Percentiles rank a stretch among this genome's conserved stretches.
These are phyloP conservation scores for Petrophora chlorosata DNA, from an alignment of 2,888 invertebrate species.

Conservation along the genomic window DNA sequence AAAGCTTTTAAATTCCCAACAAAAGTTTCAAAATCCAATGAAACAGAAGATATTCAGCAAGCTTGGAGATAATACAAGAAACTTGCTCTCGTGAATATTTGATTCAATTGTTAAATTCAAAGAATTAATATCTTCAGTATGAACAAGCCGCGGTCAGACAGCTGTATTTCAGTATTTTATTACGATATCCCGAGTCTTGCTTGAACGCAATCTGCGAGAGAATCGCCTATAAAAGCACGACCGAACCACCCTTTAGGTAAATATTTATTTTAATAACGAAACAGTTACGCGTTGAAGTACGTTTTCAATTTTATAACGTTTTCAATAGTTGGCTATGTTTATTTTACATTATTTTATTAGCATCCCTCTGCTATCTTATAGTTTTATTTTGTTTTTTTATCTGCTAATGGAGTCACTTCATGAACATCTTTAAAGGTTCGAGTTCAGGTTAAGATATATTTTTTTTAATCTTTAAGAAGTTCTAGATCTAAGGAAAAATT, in stretches of 20 bases:
- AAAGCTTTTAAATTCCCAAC: no score
- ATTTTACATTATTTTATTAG: slow-evolving; percentile 9
- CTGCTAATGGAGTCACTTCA: no score
- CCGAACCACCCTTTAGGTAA: slow-evolving; percentile 45
- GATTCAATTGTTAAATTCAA: slow-evolving; percentile 33
- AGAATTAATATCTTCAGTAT: slow-evolving; percentile 35
- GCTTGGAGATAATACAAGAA: no score
- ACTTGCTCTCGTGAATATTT: slow-evolving; percentile 12
- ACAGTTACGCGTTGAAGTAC: slow-evolving; percentile 37
- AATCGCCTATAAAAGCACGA: slow-evolving; percentile 47
- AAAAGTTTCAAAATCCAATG: no score
- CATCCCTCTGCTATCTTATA: neutral
- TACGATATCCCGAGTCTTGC: slow-evolving; percentile 37
- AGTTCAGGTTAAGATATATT: no score
- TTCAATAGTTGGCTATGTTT: slow-evolving; percentile 12
- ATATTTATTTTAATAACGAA: slow-evolving; percentile 48
- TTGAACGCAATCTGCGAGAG: slow-evolving; percentile 40
- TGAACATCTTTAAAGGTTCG: no score
- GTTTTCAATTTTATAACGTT: slow-evolving; percentile 32
- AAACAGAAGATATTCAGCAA: no score
- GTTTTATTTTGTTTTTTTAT: no score
- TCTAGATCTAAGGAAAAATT: no score
- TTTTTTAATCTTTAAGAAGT: no score
- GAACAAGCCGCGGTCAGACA: slow-evolving; percentile 26
- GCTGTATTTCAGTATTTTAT: slow-evolving; percentile 47